Base-by-base conservation (phyloP, 2,888 invertebrate genomes). In the Agrotis segetum region DNA sequence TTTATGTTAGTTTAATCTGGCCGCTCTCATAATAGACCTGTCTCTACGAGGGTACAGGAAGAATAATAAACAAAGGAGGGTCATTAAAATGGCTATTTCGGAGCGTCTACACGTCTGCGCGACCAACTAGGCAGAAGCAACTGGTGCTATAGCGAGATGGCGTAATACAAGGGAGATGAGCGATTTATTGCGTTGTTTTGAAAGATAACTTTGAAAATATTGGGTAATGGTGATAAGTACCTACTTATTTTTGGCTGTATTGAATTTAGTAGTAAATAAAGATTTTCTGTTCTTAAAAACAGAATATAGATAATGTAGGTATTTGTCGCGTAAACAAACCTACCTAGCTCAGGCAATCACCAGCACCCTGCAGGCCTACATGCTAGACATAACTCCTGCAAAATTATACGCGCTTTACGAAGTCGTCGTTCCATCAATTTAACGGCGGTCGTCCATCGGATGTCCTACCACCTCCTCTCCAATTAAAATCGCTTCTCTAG, bases 81-180 rank as follows among this genome's bases (percentile, higher is more conserved):
- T 92, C 93, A 93, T 95, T 95, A 95, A 95, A 95, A 94, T 86
- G 89, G 92, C 92, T 95, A 95, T 95, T 95, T 95, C 83, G 86
- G 92, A 89, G 71, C 91, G 92, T 77, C 77, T 69, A 77, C 77
- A 60, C 71, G 76, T 91, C 92, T 91, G 86, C 87, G 88, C 87
- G 65, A 88, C 87, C 86, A 88, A 88, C 91, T 88, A 88, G 87
- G 86, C 84, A 85, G 46, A 61, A 79, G 77, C 77, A 80, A 68
- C 56, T 64, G 52, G 53, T 64, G 69, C 58, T 67, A 49, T 46
- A 17, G 62, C 19, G 62, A 21, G 61, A 17, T 64, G 79, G 83
- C 56, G 24, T 59, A 59, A 76, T 60, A 3, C 47, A 68, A 0
- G 13, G 46, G 65, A 72, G 44, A 59, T 24, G 5, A 53, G 85